phyloP scores from a whole-genome alignment of 2,113 vertebrate species.

The Casuarius casuarius region DNA sequence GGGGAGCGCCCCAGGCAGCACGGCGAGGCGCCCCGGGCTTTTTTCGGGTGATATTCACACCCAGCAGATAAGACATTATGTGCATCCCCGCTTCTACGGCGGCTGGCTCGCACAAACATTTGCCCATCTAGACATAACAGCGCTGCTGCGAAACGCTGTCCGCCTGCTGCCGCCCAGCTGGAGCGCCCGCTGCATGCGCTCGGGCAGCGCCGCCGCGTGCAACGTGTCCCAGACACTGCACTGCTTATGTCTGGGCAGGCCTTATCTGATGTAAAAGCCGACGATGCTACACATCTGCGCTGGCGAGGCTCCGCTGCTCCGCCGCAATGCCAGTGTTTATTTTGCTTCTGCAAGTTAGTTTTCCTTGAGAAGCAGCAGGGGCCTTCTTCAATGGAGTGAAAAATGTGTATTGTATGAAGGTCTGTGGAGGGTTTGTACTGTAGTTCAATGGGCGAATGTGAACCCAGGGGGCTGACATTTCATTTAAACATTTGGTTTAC shows the following conservation, averaged over 20 bases:
- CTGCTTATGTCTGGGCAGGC: constrained; percentile 20
- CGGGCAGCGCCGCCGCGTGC: neutral
- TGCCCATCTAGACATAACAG: constrained; percentile 44
- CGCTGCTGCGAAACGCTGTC: neutral
- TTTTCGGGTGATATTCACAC: rapidly evolving
- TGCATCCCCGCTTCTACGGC: neutral
- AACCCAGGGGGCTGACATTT: constrained; percentile 47
- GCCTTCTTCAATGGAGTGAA: constrained; percentile 59
- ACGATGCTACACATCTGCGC: constrained; percentile 40
- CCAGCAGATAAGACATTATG: neutral
- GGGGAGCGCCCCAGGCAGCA: neutral
- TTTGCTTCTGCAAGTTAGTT: constrained; percentile 62
- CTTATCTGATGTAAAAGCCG: constrained; percentile 55
- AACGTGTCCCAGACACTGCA: constrained; percentile 25
- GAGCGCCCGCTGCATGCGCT: neutral
- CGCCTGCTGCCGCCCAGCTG: neutral
- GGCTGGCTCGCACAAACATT: constrained; percentile 39
- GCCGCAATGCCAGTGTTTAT: constrained; percentile 21
- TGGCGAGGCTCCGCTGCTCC: neutral
- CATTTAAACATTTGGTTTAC: constrained; percentile 64
- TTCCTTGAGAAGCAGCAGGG: constrained; percentile 55
- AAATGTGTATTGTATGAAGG: constrained; percentile 43
- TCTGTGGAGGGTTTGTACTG: constrained; percentile 12
- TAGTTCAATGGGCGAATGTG: constrained; percentile 26
- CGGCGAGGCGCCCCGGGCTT: rapidly evolving